phyloP scores from a whole-genome alignment of 2,888 invertebrate genomes.

The Hypena proboscidalis region DNA sequence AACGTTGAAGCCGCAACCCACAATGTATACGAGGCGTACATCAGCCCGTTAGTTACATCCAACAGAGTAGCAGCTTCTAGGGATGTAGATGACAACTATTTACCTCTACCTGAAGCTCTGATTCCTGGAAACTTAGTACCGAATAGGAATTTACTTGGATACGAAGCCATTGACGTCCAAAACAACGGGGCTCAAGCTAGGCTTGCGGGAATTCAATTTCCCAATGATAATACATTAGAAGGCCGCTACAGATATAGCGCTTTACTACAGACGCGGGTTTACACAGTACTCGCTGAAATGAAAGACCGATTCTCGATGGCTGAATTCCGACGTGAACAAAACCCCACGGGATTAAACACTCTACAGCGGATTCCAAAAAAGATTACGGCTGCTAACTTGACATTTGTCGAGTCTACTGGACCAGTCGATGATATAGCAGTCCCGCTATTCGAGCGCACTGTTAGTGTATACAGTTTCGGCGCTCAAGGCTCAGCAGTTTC shows the following conservation, averaged over 20 bases:
- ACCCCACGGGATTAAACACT: not conserved
- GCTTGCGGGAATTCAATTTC: not conserved
- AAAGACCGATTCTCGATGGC: slow-evolving; percentile 3
- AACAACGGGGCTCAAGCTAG: not conserved
- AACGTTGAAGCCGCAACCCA: slow-evolving; percentile 6
- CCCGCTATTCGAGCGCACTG: no score
- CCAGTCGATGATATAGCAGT: no score
- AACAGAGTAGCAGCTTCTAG: slow-evolving; percentile 3
- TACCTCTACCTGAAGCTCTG: not conserved
- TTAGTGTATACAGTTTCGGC: no score
- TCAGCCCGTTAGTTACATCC: slow-evolving; percentile 12
- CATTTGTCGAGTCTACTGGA: no score
- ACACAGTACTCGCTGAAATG: slow-evolving; percentile 9
- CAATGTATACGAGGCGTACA: slow-evolving; percentile 20
- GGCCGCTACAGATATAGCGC: no score
- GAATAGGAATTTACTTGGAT: slow-evolving; percentile 1
- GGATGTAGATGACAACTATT: not conserved
- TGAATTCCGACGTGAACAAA: not conserved
- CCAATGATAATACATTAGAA: slow-evolving; percentile 4
- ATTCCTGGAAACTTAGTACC: slow-evolving; percentile 6
- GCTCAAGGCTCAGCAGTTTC: no score
- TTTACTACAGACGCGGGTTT: slow-evolving; percentile 3
- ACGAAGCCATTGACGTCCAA: not conserved
- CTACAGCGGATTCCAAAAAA: not conserved
- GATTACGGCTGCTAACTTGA: not conserved